Percentiles rank a stretch among this genome's conserved stretches.
These are phyloP conservation scores for Cynopterus sphinx DNA, from an alignment of 2,797 vertebrate genomes.

Conservation along the genomic window DNA sequence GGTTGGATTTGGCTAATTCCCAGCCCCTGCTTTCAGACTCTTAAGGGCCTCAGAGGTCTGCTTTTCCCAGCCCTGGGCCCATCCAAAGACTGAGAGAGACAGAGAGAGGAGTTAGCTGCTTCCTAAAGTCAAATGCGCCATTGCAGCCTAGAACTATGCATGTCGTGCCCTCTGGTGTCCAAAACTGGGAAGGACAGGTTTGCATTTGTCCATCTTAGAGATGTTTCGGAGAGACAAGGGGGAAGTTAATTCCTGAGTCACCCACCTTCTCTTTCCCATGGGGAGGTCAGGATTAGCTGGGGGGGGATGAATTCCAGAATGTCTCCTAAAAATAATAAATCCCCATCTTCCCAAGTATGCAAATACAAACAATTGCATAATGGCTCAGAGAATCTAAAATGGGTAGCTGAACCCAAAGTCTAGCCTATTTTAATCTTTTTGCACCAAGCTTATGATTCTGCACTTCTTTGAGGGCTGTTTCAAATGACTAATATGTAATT, in stretches of 20 bases:
- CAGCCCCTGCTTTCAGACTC: not conserved
- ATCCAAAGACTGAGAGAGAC: not conserved
- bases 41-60: not conserved
- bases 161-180: conserved; percentile 58
- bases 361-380: not conserved
- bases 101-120: not conserved
- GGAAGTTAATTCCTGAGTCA: not conserved
- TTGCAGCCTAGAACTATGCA: not conserved
- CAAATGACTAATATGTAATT: not conserved
- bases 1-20: not conserved
- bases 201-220: not conserved
- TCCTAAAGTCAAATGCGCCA: not conserved
- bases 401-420: not conserved
- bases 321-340: conserved; percentile 2
- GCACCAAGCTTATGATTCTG: not conserved
- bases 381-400: conserved; percentile 1
- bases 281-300: not conserved
- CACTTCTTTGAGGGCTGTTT: not conserved
- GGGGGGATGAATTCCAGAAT: not conserved
- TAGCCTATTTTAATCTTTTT: conserved; percentile 24
- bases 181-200: not conserved
- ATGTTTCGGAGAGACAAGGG: not conserved
- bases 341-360: not conserved
- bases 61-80: not conserved
- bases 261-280: not conserved